Base-by-base conservation (phyloP, 2,113 vertebrate species). In the Neodon shergylaensis region DNA sequence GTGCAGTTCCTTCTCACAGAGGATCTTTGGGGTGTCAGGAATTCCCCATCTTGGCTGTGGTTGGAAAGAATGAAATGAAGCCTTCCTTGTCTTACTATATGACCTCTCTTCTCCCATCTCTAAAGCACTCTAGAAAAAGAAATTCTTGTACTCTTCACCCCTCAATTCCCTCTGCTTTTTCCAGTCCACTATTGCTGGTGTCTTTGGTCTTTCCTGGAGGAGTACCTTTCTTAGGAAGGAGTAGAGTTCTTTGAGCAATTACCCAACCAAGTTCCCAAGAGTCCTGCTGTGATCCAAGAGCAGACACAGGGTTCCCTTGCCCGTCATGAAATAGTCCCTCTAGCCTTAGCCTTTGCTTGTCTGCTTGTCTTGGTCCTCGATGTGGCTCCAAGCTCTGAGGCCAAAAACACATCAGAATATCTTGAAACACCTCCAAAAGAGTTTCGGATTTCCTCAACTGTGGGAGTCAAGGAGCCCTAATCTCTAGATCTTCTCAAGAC, bases 401-500 rank as follows among this genome's bases (percentile, higher is more conserved):
- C 77, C 93, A 94, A 74, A 85, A 92, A 93, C 33, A 95, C 42
- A 54, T 83, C 21, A 85, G 19, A 52, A 39, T 36, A 70, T 86
- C 72, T 78, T 74, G 42, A 95, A 58, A 61, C 79, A 81, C 72
- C 70, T 42, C 49, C 5, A 0, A 47, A 88, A 94, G 72, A 39
- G 42, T 88, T 58, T 54, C 49, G 39, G 88, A 22, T n/a, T 74
- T 81, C 68, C 90, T 93, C 66, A 66, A 89, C 82, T 87, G 72
- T 94, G 42, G 42, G 42, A 88, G 24, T 36, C 42, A 65, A 47
- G 13, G 33, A 95, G 28, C 36, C 21, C 39, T 70, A 70, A 88
- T 90, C 83, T 63, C 49, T 70, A 90, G 74, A 93, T 95, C 74
- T 96, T 96, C 94, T 82, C 88, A 96, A 96, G 83, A 31, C 66